These are phyloP conservation scores for Elephas maximus DNA, from an alignment of 2,113 vertebrate species.

Conservation along the genomic window DNA sequence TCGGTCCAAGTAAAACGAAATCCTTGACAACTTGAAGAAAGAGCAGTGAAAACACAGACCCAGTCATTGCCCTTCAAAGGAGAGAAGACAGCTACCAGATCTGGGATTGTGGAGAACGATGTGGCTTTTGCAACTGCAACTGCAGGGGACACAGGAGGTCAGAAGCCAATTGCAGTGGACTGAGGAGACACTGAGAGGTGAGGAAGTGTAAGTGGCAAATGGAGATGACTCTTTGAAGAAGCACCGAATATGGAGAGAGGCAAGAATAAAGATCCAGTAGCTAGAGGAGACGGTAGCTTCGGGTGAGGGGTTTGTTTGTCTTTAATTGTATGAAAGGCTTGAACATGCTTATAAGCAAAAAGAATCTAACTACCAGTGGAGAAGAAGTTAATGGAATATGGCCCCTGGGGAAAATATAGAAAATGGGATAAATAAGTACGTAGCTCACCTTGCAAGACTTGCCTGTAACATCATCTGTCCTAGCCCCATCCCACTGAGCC, in stretches of 20 bases:
- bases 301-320: neutral
- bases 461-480: neutral
- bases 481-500: neutral
- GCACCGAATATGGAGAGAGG: neutral
- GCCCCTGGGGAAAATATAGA: neutral
- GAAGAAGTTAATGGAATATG: neutral
- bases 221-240: neutral
- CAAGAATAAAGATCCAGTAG: conserved; percentile 13
- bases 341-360: neutral
- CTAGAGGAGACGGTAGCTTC: neutral
- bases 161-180: neutral
- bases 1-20: no score
- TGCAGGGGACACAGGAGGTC: neutral
- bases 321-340: conserved; percentile 23
- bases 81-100: neutral
- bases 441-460: neutral
- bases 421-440: neutral
- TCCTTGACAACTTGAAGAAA: neutral
- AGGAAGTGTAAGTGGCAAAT: neutral
- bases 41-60: neutral
- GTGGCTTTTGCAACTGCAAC: neutral
- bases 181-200: neutral
- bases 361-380: neutral
- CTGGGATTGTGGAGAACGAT: neutral
- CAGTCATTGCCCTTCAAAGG: neutral